Conservation (phyloP, 2,888 invertebrate genomes). For the Protonemura montana region DNA sequence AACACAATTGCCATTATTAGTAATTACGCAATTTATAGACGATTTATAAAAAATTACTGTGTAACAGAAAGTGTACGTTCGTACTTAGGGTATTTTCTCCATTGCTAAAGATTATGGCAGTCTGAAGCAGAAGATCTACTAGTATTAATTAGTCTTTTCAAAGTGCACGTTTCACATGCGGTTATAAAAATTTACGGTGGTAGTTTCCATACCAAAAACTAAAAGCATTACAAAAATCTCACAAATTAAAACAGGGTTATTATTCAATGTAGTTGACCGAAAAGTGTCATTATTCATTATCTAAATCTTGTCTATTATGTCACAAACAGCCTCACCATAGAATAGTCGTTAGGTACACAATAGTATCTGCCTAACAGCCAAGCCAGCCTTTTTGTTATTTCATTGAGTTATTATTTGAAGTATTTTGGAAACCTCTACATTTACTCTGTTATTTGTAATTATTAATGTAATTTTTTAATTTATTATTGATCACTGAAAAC, state of each 20-base stretch:
- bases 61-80: conserved; percentile 48
- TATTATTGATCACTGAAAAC: neutral
- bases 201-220: neutral
- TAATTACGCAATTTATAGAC: no score
- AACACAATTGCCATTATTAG: no score
- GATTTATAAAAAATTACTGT: conserved; percentile 40
- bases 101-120: conserved; percentile 44
- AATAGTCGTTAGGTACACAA: neutral
- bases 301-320: neutral
- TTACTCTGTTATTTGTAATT: neutral
- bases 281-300: neutral
- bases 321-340: neutral
- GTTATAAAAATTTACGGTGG: conserved; percentile 43
- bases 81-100: conserved; percentile 45
- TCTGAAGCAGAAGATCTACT: conserved; percentile 51
- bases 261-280: neutral
- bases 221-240: neutral
- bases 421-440: neutral
- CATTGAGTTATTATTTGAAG: neutral
- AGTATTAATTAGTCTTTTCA: conserved; percentile 47
- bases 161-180: conserved; percentile 52
- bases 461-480: neutral
- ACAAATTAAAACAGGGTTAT: neutral
- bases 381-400: neutral
- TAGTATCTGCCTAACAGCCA: neutral